Evolutionary conservation across 2,797 vertebrate species (phyloP).

Genomic region (Mionectes olivaceus): DNA sequence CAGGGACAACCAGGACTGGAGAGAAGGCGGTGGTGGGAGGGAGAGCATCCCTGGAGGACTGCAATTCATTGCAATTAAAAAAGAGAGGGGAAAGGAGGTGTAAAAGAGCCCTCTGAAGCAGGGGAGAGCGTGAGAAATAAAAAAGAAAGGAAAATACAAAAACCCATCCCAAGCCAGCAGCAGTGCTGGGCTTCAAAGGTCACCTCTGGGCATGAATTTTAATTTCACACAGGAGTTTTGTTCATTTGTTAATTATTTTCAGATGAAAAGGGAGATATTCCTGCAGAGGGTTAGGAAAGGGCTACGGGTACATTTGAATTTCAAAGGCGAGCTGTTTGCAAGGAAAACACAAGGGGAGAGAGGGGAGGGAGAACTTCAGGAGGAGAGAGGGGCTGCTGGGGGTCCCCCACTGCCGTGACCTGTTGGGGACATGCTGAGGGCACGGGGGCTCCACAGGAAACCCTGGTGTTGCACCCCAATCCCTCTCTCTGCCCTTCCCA

Average conservation of each 20-base stretch:
- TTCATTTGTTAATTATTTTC: slow-evolving; percentile 77
- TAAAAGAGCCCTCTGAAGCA: not conserved
- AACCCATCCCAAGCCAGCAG: not conserved
- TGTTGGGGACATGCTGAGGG: accelerated
- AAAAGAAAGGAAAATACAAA: not conserved
- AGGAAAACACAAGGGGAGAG: slow-evolving; percentile 60
- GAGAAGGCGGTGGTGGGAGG: accelerated
- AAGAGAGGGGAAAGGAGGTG: not conserved
- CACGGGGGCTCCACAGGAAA: accelerated
- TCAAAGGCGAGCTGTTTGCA: slow-evolving; percentile 72
- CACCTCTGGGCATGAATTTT: slow-evolving; percentile 72
- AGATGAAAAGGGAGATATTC: slow-evolving; percentile 72
- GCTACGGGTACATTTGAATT: slow-evolving; percentile 72
- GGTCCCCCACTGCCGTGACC: not conserved
- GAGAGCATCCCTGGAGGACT: not conserved
- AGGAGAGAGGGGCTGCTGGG: not conserved
- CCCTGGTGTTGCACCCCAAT: accelerated
- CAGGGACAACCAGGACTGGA: accelerated
- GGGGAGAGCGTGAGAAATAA: not conserved
- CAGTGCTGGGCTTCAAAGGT: slow-evolving; percentile 56
- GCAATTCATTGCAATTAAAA: not conserved
- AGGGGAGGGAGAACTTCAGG: not conserved
- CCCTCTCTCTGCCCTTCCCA: too few species aligned
- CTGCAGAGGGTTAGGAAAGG: slow-evolving; percentile 58
- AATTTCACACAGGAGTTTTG: slow-evolving; percentile 63